A percentile compares a stretch with the other conserved stretches of the same genome.
These are phyloP conservation scores for Mustelus asterias DNA, from an alignment of 2,113 vertebrate genomes.

Conservation along the genomic window DNA sequence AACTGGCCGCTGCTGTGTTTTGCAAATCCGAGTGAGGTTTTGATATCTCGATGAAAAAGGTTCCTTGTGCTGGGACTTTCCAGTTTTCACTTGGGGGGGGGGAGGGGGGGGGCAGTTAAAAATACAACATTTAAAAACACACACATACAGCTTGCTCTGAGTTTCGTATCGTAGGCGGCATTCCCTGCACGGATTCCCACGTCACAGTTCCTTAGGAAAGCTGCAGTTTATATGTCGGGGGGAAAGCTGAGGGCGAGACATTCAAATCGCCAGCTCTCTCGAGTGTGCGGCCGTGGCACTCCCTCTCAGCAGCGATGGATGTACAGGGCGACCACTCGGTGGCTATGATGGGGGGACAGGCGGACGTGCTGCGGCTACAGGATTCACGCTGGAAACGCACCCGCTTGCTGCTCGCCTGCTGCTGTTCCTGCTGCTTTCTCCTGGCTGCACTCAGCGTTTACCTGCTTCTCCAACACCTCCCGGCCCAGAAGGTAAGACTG, in stretches of 20 bases:
- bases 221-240: not conserved
- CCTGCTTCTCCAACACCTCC: not conserved
- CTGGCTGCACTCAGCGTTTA: not conserved
- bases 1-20: not conserved
- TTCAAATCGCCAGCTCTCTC: not conserved
- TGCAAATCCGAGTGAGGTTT: not conserved
- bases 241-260: not conserved
- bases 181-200: not conserved
- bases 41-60: too few species aligned
- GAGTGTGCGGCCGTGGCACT: too few species aligned
- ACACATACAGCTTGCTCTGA: not conserved
- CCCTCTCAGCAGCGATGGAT: not conserved
- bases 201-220: not conserved
- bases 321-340: too few species aligned
- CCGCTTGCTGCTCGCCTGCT: not conserved
- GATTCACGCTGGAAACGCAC: not conserved
- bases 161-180: not conserved
- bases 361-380: not conserved
- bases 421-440: not conserved
- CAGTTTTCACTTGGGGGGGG: not conserved
- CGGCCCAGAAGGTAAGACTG: not conserved
- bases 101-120: not conserved
- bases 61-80: not conserved
- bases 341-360: not conserved
- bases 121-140: not conserved